Percentiles rank a stretch among this genome's conserved stretches.
phyloP scores from a whole-genome alignment of 2,113 vertebrate genomes.

The Saguinus midas region DNA sequence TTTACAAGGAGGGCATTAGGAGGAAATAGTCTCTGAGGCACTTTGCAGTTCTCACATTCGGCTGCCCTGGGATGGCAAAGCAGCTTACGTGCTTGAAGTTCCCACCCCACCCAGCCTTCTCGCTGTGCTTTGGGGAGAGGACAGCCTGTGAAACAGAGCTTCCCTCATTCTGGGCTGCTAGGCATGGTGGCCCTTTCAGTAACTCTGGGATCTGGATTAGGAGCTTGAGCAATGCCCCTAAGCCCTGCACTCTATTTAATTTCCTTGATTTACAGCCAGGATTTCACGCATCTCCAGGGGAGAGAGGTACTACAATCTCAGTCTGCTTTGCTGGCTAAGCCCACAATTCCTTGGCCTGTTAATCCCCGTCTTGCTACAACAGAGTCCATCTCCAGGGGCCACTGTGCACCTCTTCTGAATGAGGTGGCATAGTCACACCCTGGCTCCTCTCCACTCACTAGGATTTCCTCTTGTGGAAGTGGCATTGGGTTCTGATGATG shows the following conservation, averaged over 20 bases:
- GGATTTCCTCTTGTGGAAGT: neutral
- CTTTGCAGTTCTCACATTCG: neutral
- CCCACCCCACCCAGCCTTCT: neutral
- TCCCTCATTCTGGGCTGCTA: neutral
- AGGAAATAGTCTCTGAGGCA: neutral
- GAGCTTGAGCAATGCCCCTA: conserved; percentile 35
- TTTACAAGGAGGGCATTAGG: neutral
- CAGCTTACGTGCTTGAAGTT: neutral
- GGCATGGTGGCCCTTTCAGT: conserved; percentile 54
- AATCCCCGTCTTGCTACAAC: neutral
- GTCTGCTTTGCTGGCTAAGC: neutral
- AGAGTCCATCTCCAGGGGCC: neutral
- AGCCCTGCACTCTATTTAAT: conserved; percentile 57
- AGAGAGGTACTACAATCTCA: neutral
- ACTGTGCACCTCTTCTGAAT: accelerated
- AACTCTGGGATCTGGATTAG: conserved; percentile 41
- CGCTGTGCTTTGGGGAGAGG: neutral
- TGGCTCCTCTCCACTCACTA: neutral
- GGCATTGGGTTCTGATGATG: neutral
- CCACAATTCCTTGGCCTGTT: accelerated
- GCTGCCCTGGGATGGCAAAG: neutral
- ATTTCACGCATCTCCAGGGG: conserved; percentile 75
- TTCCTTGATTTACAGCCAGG: conserved; percentile 72
- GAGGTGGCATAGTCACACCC: neutral
- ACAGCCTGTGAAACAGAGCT: neutral